phyloP scores from a whole-genome alignment of 1,140 invertebrate species.

The Zaprionus ghesquierei region DNA sequence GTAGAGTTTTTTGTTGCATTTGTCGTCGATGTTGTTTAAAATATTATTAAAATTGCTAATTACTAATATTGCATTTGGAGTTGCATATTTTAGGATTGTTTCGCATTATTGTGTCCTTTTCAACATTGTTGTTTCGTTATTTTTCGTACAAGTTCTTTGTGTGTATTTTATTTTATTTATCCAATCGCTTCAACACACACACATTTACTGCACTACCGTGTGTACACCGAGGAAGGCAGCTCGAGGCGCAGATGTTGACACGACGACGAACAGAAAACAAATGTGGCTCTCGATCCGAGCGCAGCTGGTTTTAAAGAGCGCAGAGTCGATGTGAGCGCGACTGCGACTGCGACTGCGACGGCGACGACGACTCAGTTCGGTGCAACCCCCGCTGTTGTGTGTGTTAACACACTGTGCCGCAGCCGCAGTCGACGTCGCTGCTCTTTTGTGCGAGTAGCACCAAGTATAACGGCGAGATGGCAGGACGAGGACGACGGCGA shows the following conservation, averaged over 20 bases:
- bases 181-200: conserved; percentile 51
- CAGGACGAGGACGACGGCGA: conserved; percentile 24
- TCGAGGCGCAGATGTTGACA: conserved; percentile 55
- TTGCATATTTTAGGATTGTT: conserved; percentile 26
- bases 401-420: not conserved
- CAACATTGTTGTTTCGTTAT: conserved; percentile 55
- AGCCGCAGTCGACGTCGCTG: conserved; percentile 31
- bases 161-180: conserved; percentile 39
- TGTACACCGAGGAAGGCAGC: conserved; percentile 32
- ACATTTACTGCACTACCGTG: conserved; percentile 43
- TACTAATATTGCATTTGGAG: conserved; percentile 70
- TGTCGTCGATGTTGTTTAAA: conserved; percentile 34
- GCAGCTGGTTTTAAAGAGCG: conserved; percentile 63
- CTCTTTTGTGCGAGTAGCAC: conserved; percentile 35
- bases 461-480: conserved; percentile 23
- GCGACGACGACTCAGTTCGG: not conserved
- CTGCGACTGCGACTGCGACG: not conserved
- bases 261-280: conserved; percentile 54
- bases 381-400: conserved; percentile 35
- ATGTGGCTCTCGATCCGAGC: conserved; percentile 33
- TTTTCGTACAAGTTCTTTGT: conserved; percentile 43
- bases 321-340: not conserved
- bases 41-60: conserved; percentile 30
- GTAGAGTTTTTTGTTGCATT: conserved; percentile 35
- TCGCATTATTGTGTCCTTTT: conserved; percentile 62